Evolutionary conservation across 2,797 vertebrate species (phyloP).

Genomic region (Etheostoma nigrum): DNA sequence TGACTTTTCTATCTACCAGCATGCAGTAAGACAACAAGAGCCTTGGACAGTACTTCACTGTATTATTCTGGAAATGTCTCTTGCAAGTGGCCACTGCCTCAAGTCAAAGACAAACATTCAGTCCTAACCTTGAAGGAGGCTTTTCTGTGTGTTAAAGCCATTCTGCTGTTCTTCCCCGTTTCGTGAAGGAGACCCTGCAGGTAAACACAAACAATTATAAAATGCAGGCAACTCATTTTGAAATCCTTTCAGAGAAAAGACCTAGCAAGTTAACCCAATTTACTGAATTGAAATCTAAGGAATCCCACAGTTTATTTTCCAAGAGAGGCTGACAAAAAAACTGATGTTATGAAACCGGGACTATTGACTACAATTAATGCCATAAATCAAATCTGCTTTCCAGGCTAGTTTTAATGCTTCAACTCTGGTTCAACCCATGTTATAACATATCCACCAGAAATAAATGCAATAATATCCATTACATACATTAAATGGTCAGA

Average conservation of each 20-base stretch:
- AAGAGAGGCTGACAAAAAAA: not conserved
- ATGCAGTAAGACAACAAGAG: conserved; percentile 61
- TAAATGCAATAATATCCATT: not conserved
- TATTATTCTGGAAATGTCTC: conserved; percentile 59
- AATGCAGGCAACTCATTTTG: not conserved
- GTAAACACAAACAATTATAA: not conserved
- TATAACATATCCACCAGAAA: not conserved
- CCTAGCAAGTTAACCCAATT: not conserved
- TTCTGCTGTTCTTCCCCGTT: conserved; percentile 81
- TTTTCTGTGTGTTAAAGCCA: conserved; percentile 82
- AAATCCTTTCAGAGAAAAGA: not conserved
- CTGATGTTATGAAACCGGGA: not conserved
- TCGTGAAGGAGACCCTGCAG: conserved; percentile 80
- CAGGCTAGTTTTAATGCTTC: not conserved
- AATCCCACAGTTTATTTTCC: not conserved
- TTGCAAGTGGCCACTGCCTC: conserved; percentile 46
- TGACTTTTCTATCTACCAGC: conserved; percentile 66
- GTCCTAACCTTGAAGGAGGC: conserved; percentile 85
- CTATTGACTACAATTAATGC: not conserved
- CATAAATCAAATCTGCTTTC: not conserved
- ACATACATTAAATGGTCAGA: not conserved
- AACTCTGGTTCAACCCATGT: not conserved
- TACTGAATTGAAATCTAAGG: not conserved
- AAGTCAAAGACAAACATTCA: conserved; percentile 57
- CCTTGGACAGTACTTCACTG: conserved; percentile 30